Evolutionary conservation across 2,113 vertebrate species (phyloP).

Genomic region (Galemys pyrenaicus): DNA sequence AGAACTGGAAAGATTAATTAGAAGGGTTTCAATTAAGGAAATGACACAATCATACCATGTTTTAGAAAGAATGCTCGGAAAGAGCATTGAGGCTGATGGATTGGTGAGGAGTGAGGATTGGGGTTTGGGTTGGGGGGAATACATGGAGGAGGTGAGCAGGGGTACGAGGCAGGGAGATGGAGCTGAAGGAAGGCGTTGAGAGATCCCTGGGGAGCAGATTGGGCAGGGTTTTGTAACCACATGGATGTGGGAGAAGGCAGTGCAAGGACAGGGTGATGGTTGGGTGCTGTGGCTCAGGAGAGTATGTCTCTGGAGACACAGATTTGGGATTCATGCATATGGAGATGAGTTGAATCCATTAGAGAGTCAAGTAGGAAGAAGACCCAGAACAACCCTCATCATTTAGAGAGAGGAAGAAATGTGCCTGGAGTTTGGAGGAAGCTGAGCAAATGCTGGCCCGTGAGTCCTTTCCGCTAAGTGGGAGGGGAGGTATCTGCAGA

Average conservation of each 20-base stretch:
- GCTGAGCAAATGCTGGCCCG: neutral
- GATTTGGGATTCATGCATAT: neutral
- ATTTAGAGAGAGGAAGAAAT: neutral
- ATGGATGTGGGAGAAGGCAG: neutral
- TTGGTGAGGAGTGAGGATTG: neutral
- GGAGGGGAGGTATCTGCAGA: neutral
- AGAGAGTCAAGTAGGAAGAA: neutral
- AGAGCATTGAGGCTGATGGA: neutral
- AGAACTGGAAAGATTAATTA: neutral
- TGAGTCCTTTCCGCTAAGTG: neutral
- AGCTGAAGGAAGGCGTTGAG: neutral
- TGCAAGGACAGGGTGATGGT: neutral
- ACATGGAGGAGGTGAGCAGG: accelerated
- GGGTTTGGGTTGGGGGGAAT: neutral
- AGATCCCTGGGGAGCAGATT: neutral
- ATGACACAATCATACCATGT: neutral
- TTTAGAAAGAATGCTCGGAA: neutral
- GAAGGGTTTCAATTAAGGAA: neutral
- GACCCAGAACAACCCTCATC: neutral
- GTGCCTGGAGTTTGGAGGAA: accelerated
- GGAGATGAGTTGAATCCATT: neutral
- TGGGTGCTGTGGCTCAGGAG: neutral
- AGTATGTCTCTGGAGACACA: neutral
- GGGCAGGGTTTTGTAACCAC: neutral
- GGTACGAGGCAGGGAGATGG: neutral